These are phyloP conservation scores for Dendrolimus kikuchii DNA, from an alignment of 1,140 invertebrate species.

Conservation along the genomic window DNA sequence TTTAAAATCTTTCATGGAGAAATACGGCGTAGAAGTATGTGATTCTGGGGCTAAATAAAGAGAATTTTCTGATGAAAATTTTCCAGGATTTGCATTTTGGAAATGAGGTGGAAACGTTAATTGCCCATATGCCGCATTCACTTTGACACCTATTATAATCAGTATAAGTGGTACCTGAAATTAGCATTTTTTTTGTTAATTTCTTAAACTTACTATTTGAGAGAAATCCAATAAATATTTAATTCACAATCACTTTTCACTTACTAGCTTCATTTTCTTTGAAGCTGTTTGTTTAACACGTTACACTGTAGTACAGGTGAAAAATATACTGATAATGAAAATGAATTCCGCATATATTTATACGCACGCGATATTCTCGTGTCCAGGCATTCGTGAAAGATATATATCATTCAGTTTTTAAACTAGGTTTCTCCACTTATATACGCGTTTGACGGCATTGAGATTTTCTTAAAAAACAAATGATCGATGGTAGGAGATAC, in stretches of 20 bases:
- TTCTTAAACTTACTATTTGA: constrained; percentile 17
- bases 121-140: constrained; percentile 34
- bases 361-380: constrained; percentile 52
- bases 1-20: constrained; percentile 39
- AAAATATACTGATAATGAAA: constrained; percentile 68
- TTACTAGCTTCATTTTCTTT: constrained; percentile 62
- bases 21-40: constrained; percentile 51
- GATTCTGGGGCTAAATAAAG: constrained; percentile 53
- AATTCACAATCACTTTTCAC: constrained; percentile 41
- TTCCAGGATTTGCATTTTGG: constrained; percentile 30
- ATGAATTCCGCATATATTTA: constrained; percentile 70
- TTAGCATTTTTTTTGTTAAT: constrained; percentile 14
- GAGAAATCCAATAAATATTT: constrained; percentile 23
- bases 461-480: constrained; percentile 3
- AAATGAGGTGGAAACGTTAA: constrained; percentile 46
- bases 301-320: constrained; percentile 47
- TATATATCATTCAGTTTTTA: constrained; percentile 30
- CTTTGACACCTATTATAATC: constrained; percentile 25
- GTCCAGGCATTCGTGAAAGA: constrained; percentile 67
- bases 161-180: constrained; percentile 48
- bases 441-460: constrained; percentile 7
- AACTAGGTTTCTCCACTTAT: constrained; percentile 48
- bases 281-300: constrained; percentile 48
- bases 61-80: constrained; percentile 44
- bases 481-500: not conserved